Base-by-base conservation (phyloP, 2,113 vertebrate genomes). In the Eudorcas thomsonii region DNA sequence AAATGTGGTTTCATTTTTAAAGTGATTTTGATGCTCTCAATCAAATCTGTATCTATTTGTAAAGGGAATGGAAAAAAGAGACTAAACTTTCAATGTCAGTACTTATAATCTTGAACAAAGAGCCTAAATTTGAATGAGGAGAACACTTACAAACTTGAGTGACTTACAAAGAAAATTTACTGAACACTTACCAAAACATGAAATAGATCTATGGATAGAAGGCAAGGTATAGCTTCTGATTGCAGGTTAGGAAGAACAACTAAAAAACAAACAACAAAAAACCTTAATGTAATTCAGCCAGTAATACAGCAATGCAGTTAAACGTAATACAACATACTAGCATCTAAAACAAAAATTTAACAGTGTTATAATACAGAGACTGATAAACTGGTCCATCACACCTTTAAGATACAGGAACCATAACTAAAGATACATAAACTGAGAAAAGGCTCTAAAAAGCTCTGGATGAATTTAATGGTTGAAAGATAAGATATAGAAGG, bases 131-230 rank as follows among this genome's bases (percentile, higher is more conserved):
- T 97, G 48, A 98, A 90, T 54, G 30, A 91, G 43, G 39, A 91
- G 88, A 97, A 90, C 21, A 77, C 96, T 91, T 81, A 94, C 52
- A 92, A 97, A 77, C 2, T 19, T 96, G 6, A 71, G 16, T 45
- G 77, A 82, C 33, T 95, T 86, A 52, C 80, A 96, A 86, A 88
- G 57, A 33, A 83, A n/a, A 81, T 93, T 83, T 90, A 81, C 25
- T 96, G 3, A 90, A 95, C 43, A 97, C 99, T 98, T 99, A 99
- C 99, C 99, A 99, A 98, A 93, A 99, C 78, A 98, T 99, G 99
- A 99, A 99, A 99, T 62, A 99, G 99, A 98, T 99, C 99, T 97
- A 99, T 98, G 98, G 99, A 99, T 96, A 99, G 98, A 94, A 99
- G 97, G 67, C 99, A 99, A 43, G 99, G 99, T 52, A 99, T 99